phyloP scores from a whole-genome alignment of 1,140 invertebrate species.

The Colletes latitarsis region DNA sequence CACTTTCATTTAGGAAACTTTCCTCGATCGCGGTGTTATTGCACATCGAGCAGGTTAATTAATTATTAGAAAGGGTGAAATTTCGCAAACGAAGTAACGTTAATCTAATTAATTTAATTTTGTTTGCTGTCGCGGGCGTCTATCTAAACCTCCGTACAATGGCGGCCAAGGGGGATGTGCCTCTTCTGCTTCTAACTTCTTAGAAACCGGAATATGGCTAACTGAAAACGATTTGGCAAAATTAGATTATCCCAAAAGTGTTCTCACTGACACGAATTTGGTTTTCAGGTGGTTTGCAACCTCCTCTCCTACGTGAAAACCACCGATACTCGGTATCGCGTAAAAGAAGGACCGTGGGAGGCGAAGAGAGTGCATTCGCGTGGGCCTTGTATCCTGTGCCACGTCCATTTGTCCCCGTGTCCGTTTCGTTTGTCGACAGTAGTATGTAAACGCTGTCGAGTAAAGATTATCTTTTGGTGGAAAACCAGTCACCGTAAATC shows the following conservation, averaged over 20 bases:
- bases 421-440: slow-evolving; percentile 61
- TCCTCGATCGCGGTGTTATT: too few species aligned
- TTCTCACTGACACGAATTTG: slow-evolving; percentile 5
- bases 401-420: slow-evolving; percentile 68
- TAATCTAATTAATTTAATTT: too few species aligned
- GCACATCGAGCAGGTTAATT: too few species aligned
- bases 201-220: too few species aligned
- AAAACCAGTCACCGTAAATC: slow-evolving; percentile 58
- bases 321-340: slow-evolving; percentile 19
- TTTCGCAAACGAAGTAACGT: too few species aligned
- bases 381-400: slow-evolving; percentile 63
- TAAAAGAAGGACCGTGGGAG: slow-evolving; percentile 66
- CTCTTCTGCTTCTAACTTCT: too few species aligned
- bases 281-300: slow-evolving; percentile 35
- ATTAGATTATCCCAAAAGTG: not conserved
- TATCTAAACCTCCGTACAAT: too few species aligned
- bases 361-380: slow-evolving; percentile 61
- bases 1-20: too few species aligned
- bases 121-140: too few species aligned
- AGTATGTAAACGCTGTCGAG: slow-evolving; percentile 52
- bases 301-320: slow-evolving; percentile 32
- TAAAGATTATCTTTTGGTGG: slow-evolving; percentile 55
- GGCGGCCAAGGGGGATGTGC: too few species aligned
- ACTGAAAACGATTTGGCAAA: not conserved
- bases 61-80: too few species aligned